phyloP scores from a whole-genome alignment of 2,113 vertebrate genomes.

The Verasper variegatus region DNA sequence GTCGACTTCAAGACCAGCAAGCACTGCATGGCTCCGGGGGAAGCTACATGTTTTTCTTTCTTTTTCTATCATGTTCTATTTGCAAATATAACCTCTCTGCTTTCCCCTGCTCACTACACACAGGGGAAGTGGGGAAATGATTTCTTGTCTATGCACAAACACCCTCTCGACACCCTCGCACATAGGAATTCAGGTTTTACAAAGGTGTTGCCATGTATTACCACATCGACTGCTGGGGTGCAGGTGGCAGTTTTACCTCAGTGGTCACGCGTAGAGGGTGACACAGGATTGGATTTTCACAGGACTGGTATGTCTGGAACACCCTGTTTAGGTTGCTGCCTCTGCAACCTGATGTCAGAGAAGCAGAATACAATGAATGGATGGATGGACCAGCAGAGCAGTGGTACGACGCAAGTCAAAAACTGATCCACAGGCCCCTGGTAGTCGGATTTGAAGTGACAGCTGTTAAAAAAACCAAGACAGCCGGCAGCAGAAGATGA shows the following conservation, averaged over 20 bases:
- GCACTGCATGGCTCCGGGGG: neutral
- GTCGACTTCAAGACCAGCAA: neutral
- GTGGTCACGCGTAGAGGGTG: no score
- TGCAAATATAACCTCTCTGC: constrained; percentile 22
- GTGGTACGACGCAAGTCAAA: neutral
- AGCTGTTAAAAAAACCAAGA: no score
- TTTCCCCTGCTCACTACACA: neutral
- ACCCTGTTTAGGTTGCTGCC: no score
- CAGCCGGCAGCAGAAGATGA: no score
- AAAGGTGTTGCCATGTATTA: neutral
- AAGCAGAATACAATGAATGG: no score
- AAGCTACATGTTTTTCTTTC: neutral
- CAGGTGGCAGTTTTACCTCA: no score
- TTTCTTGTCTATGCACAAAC: constrained; percentile 20
- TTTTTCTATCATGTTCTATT: constrained; percentile 15
- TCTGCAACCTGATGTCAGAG: no score
- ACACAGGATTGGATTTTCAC: no score
- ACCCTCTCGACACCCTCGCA: constrained; percentile 6
- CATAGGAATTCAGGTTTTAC: neutral
- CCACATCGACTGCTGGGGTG: neutral
- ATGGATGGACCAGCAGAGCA: neutral
- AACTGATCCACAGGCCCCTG: no score
- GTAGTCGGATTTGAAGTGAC: no score
- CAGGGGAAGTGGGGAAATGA: constrained; percentile 17
- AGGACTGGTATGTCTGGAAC: no score